Evolutionary conservation across 2,888 invertebrate species (phyloP).

Genomic region (Hirtodrosophila trivittata): DNA sequence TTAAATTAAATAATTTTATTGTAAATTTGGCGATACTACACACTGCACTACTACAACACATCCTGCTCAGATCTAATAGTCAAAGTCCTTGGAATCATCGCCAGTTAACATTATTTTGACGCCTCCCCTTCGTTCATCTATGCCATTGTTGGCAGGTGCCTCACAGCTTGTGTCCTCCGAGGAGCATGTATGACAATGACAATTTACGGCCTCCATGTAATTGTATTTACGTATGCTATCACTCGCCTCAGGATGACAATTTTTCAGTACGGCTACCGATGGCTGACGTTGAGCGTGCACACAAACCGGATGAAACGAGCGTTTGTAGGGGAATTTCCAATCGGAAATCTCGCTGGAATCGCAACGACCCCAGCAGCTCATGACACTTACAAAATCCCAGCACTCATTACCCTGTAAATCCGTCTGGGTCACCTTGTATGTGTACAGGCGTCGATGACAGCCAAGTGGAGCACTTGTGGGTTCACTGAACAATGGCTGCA

Average conservation of each 20-base stretch:
- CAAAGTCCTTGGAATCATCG: slow-evolving; percentile 79
- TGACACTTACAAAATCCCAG: slow-evolving; percentile 90
- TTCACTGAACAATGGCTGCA: slow-evolving; percentile 79
- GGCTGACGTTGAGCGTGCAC: slow-evolving; percentile 88
- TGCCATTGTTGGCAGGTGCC: slow-evolving; percentile 84
- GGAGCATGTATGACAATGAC: slow-evolving; percentile 89
- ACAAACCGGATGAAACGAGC: slow-evolving; percentile 93
- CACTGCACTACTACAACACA: slow-evolving; percentile 18
- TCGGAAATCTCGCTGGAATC: slow-evolving; percentile 94
- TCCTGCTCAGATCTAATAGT: slow-evolving; percentile 68
- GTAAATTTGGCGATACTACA: slow-evolving; percentile 20
- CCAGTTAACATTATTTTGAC: slow-evolving; percentile 81
- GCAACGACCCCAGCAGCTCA: slow-evolving; percentile 92
- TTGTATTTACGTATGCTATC: slow-evolving; percentile 86
- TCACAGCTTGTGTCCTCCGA: slow-evolving; percentile 89
- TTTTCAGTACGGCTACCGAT: slow-evolving; percentile 87
- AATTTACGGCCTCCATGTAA: slow-evolving; percentile 91
- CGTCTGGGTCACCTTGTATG: slow-evolving; percentile 87
- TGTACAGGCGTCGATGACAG: slow-evolving; percentile 88
- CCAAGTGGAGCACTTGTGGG: slow-evolving; percentile 85
- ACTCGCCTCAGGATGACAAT: slow-evolving; percentile 90
- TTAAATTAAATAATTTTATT: slow-evolving; percentile 35
- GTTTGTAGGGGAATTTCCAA: slow-evolving; percentile 95
- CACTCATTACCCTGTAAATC: slow-evolving; percentile 87
- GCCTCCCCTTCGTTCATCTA: slow-evolving; percentile 78